These are phyloP conservation scores for Malurus elegans DNA, from an alignment of 2,113 vertebrate genomes.

Conservation along the genomic window DNA sequence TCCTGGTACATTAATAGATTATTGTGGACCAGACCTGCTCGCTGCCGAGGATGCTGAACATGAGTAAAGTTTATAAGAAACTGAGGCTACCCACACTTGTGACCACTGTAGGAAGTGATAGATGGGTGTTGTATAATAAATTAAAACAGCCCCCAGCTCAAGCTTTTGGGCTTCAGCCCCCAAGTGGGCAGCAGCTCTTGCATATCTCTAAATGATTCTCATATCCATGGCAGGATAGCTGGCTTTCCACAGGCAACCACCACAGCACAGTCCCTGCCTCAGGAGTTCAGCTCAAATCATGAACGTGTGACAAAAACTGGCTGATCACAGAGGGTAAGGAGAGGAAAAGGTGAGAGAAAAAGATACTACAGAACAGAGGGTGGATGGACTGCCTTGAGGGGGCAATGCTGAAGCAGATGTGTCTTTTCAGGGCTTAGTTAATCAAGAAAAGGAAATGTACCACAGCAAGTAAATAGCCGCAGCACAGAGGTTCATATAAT, in stretches of 20 bases:
- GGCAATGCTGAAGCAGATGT: constrained; percentile 34
- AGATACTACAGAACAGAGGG: not conserved
- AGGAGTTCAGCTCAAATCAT: not conserved
- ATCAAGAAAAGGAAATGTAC: constrained; percentile 49
- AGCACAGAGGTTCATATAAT: constrained; percentile 29
- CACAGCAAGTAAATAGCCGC: constrained; percentile 27
- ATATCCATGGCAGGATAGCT: not conserved
- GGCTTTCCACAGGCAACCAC: not conserved
- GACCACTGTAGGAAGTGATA: not conserved
- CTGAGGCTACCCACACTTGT: not conserved
- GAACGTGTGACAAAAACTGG: not conserved
- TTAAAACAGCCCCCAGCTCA: not conserved
- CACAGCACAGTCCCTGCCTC: not conserved
- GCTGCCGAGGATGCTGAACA: not conserved
- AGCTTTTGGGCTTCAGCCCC: not conserved
- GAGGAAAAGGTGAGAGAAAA: not conserved
- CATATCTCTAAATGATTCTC: not conserved
- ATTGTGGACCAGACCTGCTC: not conserved
- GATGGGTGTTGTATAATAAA: not conserved
- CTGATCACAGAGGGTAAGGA: not conserved
- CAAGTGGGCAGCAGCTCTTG: not conserved
- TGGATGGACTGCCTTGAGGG: constrained; percentile 28
- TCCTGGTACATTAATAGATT: not conserved
- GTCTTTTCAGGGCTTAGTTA: constrained; percentile 24
- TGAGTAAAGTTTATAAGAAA: not conserved